Base-by-base conservation (phyloP, 2,797 vertebrate genomes). In the Carapus acus region DNA sequence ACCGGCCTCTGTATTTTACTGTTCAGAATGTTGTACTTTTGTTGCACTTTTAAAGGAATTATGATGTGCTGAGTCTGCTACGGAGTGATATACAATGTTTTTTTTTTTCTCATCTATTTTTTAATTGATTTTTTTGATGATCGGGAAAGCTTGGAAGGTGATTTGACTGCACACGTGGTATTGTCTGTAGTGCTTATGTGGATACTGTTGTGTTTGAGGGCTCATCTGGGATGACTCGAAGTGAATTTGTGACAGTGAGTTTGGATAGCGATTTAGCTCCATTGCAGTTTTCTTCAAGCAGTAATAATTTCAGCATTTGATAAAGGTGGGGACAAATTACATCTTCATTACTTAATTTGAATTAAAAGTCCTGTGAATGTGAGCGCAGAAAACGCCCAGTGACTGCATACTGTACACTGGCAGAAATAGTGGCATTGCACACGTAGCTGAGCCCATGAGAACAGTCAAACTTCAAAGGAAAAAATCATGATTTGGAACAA, bases 1-100 rank as follows among this genome's bases (percentile, higher is more conserved):
- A 36, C 8, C 22, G 17, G 4, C 22, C 8, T 27, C 39, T 18
- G 31, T 16, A 34, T 20, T 23, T 69, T 58, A 6, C 37, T 66
- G 69, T 52, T 45, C 67, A 67, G 58, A 43, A 60, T 58, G 36
- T 27, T 24, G 31, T 24, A 38, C n/a, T 56, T 20, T 51, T 43
- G 12, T 50, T 69, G 65, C 67, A 72, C 74, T 74, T 76, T 34
- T 19, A 36, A 62, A 54, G 24, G 31, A 31, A 43, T 45, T 12
- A 33, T 52, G 9, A 39, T 11, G 42, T 51, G 20, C 47, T 61
- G 20, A 21, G 60, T 57, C 33, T 62, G 40, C 44, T 16, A 15
- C 60, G 41, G 12, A 11, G 31, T 33, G 24, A 27, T 27, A 27
- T 27, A 27, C 9, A 9, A 4, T 27, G 24, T 46, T 49, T 39